phyloP scores from a whole-genome alignment of 1,140 invertebrate genomes.

The Cotesia chilonis region DNA sequence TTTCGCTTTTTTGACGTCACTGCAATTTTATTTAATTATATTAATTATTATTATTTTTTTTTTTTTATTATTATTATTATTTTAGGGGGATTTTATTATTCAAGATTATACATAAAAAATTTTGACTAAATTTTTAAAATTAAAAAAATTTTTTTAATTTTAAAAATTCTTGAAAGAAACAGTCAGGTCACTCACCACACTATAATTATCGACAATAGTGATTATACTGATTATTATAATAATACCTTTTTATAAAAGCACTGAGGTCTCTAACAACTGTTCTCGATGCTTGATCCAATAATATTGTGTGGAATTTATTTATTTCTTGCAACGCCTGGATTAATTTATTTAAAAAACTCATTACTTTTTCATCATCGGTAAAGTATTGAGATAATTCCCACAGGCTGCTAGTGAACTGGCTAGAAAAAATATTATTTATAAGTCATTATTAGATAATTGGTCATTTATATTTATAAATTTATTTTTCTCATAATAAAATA shows the following conservation, averaged over 20 bases:
- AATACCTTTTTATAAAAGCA: slow-evolving; percentile 87
- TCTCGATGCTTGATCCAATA: slow-evolving; percentile 89
- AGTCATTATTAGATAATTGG: no score
- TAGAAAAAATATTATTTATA: slow-evolving; percentile 56
- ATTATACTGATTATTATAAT: slow-evolving; percentile 16
- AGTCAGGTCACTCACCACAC: no score
- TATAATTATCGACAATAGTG: not conserved
- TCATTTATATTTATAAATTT: no score
- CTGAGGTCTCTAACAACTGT: slow-evolving; percentile 89
- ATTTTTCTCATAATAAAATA: no score
- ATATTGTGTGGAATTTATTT: slow-evolving; percentile 89
- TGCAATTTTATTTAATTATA: slow-evolving; percentile 49
- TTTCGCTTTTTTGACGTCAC: slow-evolving; percentile 89
- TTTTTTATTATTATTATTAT: no score
- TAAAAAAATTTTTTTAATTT: no score
- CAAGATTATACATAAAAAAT: no score
- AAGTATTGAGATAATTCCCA: slow-evolving; percentile 86
- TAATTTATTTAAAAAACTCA: slow-evolving; percentile 76
- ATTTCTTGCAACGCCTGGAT: slow-evolving; percentile 84
- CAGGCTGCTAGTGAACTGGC: slow-evolving; percentile 82
- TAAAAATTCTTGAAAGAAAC: not conserved
- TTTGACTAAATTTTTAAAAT: no score
- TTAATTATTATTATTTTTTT: no score
- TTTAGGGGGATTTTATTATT: no score
- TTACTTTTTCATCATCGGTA: slow-evolving; percentile 74